phyloP scores from a whole-genome alignment of 2,888 invertebrate species.

The Coleophora flavipennella region DNA sequence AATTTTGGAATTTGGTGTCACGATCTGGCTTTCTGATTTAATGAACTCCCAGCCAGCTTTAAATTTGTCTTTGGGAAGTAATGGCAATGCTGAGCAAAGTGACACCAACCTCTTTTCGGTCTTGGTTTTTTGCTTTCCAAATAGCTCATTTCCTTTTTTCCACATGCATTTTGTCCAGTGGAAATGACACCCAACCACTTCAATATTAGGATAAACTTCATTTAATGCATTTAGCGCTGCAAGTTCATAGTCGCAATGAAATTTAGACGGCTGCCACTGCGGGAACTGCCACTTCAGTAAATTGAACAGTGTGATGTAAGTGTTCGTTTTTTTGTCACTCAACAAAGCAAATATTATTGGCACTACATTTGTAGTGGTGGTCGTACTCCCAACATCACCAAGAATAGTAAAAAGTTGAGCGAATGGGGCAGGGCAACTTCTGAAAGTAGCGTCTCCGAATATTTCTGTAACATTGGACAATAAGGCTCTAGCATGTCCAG shows the following conservation, averaged over 20 bases:
- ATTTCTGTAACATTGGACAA: slow-evolving; percentile 4
- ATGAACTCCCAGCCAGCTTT: not conserved
- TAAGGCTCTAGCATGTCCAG: slow-evolving; percentile 5
- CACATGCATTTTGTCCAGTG: slow-evolving; percentile 2
- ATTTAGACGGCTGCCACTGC: not conserved
- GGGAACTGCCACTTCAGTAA: not conserved
- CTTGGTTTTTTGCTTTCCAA: not conserved
- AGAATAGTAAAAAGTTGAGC: not conserved
- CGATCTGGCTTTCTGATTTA: too few species aligned
- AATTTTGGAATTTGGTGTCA: too few species aligned
- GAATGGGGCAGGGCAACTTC: slow-evolving; percentile 2
- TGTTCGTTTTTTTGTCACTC: not conserved
- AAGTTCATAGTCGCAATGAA: slow-evolving; percentile 2
- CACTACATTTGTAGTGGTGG: not conserved
- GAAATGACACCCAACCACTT: slow-evolving; percentile 3
- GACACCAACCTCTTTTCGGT: not conserved
- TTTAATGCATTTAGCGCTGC: slow-evolving; percentile 4
- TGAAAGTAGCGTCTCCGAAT: slow-evolving; percentile 2
- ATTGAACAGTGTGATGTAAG: not conserved
- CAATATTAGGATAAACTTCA: slow-evolving; percentile 1
- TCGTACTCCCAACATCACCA: not conserved
- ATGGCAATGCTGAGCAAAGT: slow-evolving; percentile 1
- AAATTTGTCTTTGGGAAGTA: not conserved
- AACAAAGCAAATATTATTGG: slow-evolving; percentile 1
- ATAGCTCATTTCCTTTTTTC: slow-evolving; percentile 4